Conservation (phyloP, 1,140 invertebrate species). For the Trichomalopsis sarcophagae region DNA sequence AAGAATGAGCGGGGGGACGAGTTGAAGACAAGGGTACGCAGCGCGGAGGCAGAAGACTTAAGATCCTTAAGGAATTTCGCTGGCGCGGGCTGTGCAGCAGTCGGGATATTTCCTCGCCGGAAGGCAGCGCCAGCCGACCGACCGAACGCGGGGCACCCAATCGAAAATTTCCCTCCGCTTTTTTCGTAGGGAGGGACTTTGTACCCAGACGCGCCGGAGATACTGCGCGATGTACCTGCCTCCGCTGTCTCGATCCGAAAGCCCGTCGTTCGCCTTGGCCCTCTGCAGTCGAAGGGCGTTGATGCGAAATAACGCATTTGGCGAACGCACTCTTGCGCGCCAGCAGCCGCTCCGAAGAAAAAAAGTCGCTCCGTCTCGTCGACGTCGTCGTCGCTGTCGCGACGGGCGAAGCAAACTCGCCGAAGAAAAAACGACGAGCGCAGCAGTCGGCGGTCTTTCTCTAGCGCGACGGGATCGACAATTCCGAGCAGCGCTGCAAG, state of each 20-base stretch:
- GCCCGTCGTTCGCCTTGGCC: constrained; percentile 4
- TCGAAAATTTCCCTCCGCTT: constrained; percentile 4
- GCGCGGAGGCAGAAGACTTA: background rate
- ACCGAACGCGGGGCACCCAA: background rate
- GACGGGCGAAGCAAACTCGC: background rate
- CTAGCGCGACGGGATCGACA: background rate
- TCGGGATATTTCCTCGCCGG: background rate
- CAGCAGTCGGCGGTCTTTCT: background rate
- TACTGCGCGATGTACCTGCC: background rate
- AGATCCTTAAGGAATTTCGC: constrained; percentile 1
- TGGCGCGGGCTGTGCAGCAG: background rate
- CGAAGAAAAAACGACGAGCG: background rate
- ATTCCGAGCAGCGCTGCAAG: background rate
- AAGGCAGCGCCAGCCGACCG: background rate
- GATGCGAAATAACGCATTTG: constrained; percentile 41
- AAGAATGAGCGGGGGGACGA: background rate
- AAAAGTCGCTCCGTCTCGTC: background rate
- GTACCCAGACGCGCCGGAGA: background rate
- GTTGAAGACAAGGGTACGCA: background rate
- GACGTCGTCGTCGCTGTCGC: no score
- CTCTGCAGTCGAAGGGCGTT: constrained; percentile 23
- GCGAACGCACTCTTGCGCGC: constrained; percentile 5
- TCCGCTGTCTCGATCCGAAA: background rate
- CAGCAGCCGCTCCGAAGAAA: background rate
- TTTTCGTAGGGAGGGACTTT: background rate